Evolutionary conservation across 1,140 invertebrate species (phyloP).

Genomic region (Heliconius congener): DNA sequence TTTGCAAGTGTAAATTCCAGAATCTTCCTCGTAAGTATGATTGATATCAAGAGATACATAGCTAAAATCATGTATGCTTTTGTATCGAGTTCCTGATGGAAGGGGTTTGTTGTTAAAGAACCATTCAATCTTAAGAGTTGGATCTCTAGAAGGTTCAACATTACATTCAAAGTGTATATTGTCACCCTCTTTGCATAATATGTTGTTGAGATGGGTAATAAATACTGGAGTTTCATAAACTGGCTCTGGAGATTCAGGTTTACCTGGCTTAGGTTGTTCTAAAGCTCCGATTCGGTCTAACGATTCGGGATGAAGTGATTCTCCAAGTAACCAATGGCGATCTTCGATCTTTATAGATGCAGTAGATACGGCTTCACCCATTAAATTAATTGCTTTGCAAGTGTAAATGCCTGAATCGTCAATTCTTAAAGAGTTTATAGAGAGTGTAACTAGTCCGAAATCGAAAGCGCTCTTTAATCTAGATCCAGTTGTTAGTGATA

Average conservation of each 20-base stretch:
- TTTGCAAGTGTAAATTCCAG: conserved; percentile 94
- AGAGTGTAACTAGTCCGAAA: conserved; percentile 95
- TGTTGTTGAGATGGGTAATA: conserved; percentile 94
- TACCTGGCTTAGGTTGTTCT: conserved; percentile 87
- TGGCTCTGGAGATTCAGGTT: conserved; percentile 86
- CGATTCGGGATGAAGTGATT: conserved; percentile 95
- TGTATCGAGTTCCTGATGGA: conserved; percentile 90
- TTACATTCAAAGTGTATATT: conserved; percentile 97
- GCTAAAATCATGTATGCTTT: conserved; percentile 94
- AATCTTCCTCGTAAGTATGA: conserved; percentile 92
- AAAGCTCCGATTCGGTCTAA: conserved; percentile 92
- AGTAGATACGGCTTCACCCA: conserved; percentile 95
- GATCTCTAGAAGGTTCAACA: conserved; percentile 96
- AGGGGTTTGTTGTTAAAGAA: conserved; percentile 92
- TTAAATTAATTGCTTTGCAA: conserved; percentile 94
- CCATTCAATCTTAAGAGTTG: conserved; percentile 96
- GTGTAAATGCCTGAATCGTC: conserved; percentile 97
- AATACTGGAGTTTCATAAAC: conserved; percentile 93
- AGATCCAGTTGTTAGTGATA: conserved; percentile 91
- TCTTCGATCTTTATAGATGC: conserved; percentile 95
- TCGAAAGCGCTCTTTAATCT: conserved; percentile 94
- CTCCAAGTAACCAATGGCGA: conserved; percentile 91
- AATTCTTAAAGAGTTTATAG: conserved; percentile 91
- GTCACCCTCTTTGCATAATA: conserved; percentile 94
- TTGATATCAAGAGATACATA: conserved; percentile 92